Evolutionary conservation across 2,113 vertebrate species (phyloP).

Genomic region (Onychostoma macrolepis): DNA sequence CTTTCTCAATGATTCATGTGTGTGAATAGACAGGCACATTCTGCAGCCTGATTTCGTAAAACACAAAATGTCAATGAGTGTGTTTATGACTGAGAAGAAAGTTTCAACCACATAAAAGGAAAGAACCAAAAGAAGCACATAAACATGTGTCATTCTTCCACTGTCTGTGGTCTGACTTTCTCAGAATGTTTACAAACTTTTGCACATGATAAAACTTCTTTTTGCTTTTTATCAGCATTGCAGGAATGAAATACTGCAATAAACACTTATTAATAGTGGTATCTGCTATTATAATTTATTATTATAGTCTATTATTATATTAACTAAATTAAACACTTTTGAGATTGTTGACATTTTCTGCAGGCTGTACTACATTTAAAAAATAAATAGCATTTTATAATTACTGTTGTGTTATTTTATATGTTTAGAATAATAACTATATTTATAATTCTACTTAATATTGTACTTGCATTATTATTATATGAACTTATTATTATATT

Average conservation of each 20-base stretch:
- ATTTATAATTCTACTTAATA: not conserved
- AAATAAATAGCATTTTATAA: not conserved
- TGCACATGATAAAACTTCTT: not conserved
- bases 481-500: not conserved
- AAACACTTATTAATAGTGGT: not conserved
- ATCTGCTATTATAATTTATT: not conserved
- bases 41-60: conserved; percentile 10
- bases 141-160: not conserved
- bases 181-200: conserved; percentile 8
- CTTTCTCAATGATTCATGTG: conserved; percentile 36
- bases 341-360: not conserved
- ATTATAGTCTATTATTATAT: not conserved
- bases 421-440: not conserved
- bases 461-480: not conserved
- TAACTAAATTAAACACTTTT: not conserved
- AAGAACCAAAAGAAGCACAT: not conserved
- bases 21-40: conserved; percentile 23
- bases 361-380: not conserved
- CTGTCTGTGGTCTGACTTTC: not conserved
- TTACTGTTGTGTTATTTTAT: not conserved
- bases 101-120: not conserved
- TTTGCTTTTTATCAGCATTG: not conserved
- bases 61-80: conserved; percentile 36
- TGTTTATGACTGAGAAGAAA: conserved; percentile 23
- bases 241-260: not conserved